Conservation (phyloP, 2,888 invertebrate genomes). For the Thymelicus lineola region DNA sequence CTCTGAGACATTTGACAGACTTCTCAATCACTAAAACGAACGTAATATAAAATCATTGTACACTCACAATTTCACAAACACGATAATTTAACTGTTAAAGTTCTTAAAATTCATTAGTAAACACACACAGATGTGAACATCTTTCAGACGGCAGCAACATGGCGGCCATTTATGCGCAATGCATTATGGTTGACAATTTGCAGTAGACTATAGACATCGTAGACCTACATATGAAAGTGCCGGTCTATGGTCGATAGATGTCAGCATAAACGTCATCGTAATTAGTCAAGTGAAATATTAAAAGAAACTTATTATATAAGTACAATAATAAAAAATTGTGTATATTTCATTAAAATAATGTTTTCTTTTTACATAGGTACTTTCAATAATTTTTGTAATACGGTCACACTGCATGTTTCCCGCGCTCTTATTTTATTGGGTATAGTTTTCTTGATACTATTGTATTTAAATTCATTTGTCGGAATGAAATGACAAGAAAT, state of each 20-base stretch:
- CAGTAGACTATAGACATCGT: slow-evolving; percentile 77
- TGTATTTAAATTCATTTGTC: no score
- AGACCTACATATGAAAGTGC: slow-evolving; percentile 56
- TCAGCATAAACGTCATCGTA: slow-evolving; percentile 37
- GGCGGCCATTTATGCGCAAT: slow-evolving; percentile 86
- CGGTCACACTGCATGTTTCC: neutral
- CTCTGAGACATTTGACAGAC: slow-evolving; percentile 84
- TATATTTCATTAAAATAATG: neutral
- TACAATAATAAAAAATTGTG: no score
- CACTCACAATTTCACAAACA: slow-evolving; percentile 85
- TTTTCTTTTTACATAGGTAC: neutral
- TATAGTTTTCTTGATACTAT: no score
- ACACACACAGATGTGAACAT: slow-evolving; percentile 85
- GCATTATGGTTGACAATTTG: slow-evolving; percentile 85
- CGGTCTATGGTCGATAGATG: slow-evolving; percentile 61
- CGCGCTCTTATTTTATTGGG: no score
- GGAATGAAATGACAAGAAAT: no score
- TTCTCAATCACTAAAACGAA: slow-evolving; percentile 77
- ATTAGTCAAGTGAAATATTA: neutral
- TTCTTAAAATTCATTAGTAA: slow-evolving; percentile 85
- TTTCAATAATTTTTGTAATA: slow-evolving; percentile 9
- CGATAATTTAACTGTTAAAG: slow-evolving; percentile 78
- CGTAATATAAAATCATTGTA: slow-evolving; percentile 82
- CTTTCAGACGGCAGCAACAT: slow-evolving; percentile 86
- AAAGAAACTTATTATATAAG: no score